Evolutionary conservation across 1,140 invertebrate species (phyloP).

Genomic region (Heliconius himera): DNA sequence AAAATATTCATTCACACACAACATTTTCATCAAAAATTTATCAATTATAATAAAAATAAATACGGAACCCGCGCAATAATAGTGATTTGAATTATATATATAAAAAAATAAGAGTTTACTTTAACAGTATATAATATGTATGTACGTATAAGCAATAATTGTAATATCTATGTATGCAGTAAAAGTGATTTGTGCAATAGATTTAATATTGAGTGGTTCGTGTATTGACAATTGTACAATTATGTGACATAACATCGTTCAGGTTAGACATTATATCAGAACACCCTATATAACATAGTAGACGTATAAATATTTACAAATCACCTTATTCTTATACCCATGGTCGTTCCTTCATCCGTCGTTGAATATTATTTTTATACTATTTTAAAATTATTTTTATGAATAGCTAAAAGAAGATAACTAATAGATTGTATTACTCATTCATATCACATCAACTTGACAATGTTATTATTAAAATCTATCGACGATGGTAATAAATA

Average conservation of each 20-base stretch:
- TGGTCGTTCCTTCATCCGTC: constrained; percentile 41
- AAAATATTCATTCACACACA: not conserved
- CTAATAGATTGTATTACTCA: not conserved
- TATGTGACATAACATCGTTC: not conserved
- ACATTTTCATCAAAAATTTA: not conserved
- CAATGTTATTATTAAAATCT: not conserved
- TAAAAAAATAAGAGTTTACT: not conserved
- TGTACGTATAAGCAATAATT: not conserved
- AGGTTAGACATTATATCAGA: constrained; percentile 30
- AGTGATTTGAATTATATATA: not conserved
- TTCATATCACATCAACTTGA: constrained; percentile 8
- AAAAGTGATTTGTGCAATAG: constrained; percentile 63
- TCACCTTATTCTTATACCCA: constrained; percentile 38
- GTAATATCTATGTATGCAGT: constrained; percentile 47
- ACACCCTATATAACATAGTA: constrained; percentile 35
- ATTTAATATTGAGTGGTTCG: constrained; percentile 51
- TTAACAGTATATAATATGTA: not conserved
- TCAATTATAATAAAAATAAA: not conserved
- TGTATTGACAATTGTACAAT: constrained; percentile 36
- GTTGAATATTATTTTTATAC: constrained; percentile 7
- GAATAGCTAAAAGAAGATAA: not conserved
- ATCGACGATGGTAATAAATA: not conserved
- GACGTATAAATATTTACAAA: constrained; percentile 58
- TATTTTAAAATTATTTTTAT: not conserved
- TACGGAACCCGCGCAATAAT: constrained; percentile 17